Evolutionary conservation across 1,140 invertebrate species (phyloP).

Genomic region (Pseudomyrmex flavicornis): DNA sequence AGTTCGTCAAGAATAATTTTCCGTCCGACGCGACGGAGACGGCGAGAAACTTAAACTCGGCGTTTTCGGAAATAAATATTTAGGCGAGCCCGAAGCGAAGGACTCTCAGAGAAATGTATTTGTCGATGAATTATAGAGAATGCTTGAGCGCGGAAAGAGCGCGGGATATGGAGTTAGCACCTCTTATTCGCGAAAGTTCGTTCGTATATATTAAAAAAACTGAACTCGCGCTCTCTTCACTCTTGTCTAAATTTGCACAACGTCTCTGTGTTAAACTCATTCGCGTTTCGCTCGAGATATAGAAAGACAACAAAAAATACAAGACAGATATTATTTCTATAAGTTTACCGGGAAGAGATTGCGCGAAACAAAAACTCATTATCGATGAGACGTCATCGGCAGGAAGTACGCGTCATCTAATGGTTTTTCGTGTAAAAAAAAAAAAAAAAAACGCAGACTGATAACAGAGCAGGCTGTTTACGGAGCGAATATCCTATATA

Average conservation of each 20-base stretch:
- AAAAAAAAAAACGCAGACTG: too few species aligned
- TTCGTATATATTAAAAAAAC: not conserved
- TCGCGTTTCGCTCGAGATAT: too few species aligned
- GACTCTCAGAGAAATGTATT: constrained; percentile 33
- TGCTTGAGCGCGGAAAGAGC: not conserved
- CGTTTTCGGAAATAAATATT: constrained; percentile 50
- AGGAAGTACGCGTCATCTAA: not conserved
- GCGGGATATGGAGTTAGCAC: constrained; percentile 8
- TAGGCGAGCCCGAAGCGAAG: constrained; percentile 7
- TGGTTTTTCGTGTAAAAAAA: not conserved
- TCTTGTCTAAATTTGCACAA: not conserved
- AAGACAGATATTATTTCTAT: not conserved
- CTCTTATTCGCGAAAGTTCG: not conserved
- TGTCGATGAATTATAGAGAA: constrained; percentile 34
- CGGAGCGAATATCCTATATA: constrained; percentile 23
- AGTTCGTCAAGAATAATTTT: constrained; percentile 48
- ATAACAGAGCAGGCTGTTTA: not conserved
- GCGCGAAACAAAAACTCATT: not conserved
- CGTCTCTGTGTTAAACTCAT: not conserved
- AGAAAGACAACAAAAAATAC: too few species aligned
- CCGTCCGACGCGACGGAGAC: constrained; percentile 1
- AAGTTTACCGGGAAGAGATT: not conserved
- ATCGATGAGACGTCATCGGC: too few species aligned
- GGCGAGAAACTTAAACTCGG: constrained; percentile 30
- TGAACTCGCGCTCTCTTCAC: constrained; percentile 4